phyloP scores from a whole-genome alignment of 2,888 invertebrate species.

The Xanthia togata region DNA sequence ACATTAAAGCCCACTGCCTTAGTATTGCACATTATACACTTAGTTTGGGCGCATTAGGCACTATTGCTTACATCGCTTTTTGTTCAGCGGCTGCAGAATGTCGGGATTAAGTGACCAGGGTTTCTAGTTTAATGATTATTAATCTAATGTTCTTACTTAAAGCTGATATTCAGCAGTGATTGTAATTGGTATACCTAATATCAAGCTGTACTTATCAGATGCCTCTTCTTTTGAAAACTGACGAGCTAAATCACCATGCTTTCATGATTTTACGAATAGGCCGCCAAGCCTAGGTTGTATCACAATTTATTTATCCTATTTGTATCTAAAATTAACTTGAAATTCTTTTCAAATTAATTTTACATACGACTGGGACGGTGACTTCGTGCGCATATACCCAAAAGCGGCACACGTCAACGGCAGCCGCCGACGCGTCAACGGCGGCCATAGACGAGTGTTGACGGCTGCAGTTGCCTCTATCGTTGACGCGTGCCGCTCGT shows the following conservation, averaged over 20 bases:
- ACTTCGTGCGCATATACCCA: too few relatives aligned
- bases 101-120: constrained; percentile 27
- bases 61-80: constrained; percentile 58
- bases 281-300: too few relatives aligned
- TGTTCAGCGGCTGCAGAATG: constrained; percentile 34
- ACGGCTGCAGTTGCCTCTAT: too few relatives aligned
- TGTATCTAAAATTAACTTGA: too few relatives aligned
- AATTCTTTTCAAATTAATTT: too few relatives aligned
- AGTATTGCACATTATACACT: constrained; percentile 69
- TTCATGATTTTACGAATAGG: background rate
- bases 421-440: too few relatives aligned
- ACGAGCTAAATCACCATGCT: background rate
- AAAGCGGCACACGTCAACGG: too few relatives aligned
- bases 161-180: background rate
- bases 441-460: too few relatives aligned
- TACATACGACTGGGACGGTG: too few relatives aligned
- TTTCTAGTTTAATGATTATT: constrained; percentile 23
- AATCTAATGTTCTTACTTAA: background rate
- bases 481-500: too few relatives aligned
- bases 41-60: constrained; percentile 62
- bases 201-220: too few relatives aligned
- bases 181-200: background rate
- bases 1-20: constrained; percentile 70
- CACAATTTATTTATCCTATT: too few relatives aligned
- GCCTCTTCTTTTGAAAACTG: background rate